Evolutionary conservation across 2,888 invertebrate genomes (phyloP).

Genomic region (Bugulina stolonifera): DNA sequence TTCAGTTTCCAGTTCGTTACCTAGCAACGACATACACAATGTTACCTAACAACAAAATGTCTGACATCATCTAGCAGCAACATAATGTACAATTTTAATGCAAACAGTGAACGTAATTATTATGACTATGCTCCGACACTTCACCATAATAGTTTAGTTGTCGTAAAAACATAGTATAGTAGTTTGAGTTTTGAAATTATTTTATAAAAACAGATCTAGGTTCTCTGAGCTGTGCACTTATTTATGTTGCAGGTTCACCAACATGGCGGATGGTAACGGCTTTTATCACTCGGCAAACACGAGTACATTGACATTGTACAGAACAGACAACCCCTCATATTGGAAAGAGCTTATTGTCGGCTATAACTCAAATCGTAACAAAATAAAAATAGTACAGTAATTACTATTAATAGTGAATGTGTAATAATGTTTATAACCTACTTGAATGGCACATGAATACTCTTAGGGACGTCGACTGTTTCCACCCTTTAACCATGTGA

Average conservation of each 20-base stretch:
- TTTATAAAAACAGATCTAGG: too few relatives aligned
- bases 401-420: background rate
- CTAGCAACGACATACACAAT: background rate
- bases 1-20: constrained; percentile 33
- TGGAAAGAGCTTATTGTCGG: background rate
- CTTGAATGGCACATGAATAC: constrained; percentile 71
- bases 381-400: background rate
- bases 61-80: too few relatives aligned
- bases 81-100: background rate
- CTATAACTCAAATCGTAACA: background rate
- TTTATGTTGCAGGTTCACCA: too few relatives aligned
- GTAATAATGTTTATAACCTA: background rate
- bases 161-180: too few relatives aligned
- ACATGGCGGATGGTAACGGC: too few relatives aligned
- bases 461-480: constrained; percentile 70
- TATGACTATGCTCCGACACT: too few relatives aligned
- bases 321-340: background rate
- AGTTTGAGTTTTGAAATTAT: too few relatives aligned
- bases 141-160: too few relatives aligned
- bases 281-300: background rate
- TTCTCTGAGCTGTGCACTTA: too few relatives aligned
- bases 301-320: background rate
- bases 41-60: background rate
- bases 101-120: too few relatives aligned
- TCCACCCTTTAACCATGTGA: constrained; percentile 66